phyloP scores from a whole-genome alignment of 2,113 vertebrate species.

The Chaetorhynchus papuensis region DNA sequence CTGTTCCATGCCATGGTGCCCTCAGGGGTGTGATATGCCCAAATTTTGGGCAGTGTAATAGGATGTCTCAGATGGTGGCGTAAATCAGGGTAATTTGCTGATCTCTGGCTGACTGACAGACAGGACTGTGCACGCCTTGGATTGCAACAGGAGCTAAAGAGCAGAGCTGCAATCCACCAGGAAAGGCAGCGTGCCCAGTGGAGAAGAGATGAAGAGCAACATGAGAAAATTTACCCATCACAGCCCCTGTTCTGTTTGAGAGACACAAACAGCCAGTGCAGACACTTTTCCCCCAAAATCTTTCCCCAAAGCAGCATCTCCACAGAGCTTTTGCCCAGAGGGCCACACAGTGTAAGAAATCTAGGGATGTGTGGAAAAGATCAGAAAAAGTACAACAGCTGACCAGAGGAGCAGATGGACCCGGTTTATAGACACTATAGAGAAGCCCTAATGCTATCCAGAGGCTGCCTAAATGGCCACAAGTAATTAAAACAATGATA shows the following conservation, averaged over 20 bases:
- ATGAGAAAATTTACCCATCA: not conserved
- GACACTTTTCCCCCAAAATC: not conserved
- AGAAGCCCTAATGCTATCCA: not conserved
- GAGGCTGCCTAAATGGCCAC: not conserved
- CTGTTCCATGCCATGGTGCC: not conserved
- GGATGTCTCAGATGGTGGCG: not conserved
- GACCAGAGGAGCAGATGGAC: not conserved
- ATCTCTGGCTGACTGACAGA: not conserved
- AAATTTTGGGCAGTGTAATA: not conserved
- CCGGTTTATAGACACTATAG: not conserved
- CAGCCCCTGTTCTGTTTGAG: not conserved
- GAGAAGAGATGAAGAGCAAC: not conserved
- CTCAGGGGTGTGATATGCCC: not conserved
- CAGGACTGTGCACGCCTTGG: not conserved
- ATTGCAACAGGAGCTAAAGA: not conserved
- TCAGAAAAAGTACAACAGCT: not conserved
- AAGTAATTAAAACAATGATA: not conserved
- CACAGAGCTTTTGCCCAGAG: not conserved
- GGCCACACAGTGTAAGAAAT: not conserved
- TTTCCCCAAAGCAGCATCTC: not conserved
- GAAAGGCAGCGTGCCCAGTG: not conserved
- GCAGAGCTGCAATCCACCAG: not conserved
- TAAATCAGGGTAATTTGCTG: not conserved
- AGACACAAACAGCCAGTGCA: not conserved
- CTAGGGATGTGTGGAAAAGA: not conserved